A percentile compares a stretch with the other conserved stretches of the same genome.
These are phyloP conservation scores for Metellina segmentata DNA, from an alignment of 2,888 invertebrate genomes.

Conservation along the genomic window DNA sequence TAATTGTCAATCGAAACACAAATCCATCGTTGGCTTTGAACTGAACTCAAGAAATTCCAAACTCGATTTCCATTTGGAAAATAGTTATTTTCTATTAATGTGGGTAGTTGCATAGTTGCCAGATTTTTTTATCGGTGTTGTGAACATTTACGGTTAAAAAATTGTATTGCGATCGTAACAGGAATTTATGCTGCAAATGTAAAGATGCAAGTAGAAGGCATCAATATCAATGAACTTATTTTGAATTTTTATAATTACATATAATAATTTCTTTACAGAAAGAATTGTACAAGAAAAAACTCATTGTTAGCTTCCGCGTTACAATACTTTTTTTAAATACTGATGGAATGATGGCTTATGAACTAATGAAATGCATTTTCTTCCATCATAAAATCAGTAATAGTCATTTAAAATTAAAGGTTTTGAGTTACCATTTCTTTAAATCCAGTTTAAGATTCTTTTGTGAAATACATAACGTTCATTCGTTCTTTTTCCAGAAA, in stretches of 20 bases:
- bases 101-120: slow-evolving; percentile 27
- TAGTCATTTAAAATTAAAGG: too few species aligned
- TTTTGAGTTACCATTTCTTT: too few species aligned
- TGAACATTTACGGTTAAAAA: slow-evolving; percentile 1
- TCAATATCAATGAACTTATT: background rate
- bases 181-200: background rate
- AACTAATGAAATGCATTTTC: background rate
- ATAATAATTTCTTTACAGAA: background rate
- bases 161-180: slow-evolving; percentile 17
- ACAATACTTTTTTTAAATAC: background rate
- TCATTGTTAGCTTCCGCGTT: background rate
- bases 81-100: slow-evolving; percentile 19
- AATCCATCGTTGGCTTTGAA: background rate
- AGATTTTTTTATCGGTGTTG: slow-evolving; percentile 18
- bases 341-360: background rate
- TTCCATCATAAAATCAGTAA: background rate
- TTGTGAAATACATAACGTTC: too few species aligned
- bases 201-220: background rate
- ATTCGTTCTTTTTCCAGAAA: too few species aligned
- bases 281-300: background rate
- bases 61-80: slow-evolving; percentile 3
- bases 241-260: background rate
- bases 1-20: background rate
- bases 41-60: background rate
- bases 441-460: too few species aligned